Base-by-base conservation (phyloP, 2,888 invertebrate species). In the Pristionchus maxplancki region DNA sequence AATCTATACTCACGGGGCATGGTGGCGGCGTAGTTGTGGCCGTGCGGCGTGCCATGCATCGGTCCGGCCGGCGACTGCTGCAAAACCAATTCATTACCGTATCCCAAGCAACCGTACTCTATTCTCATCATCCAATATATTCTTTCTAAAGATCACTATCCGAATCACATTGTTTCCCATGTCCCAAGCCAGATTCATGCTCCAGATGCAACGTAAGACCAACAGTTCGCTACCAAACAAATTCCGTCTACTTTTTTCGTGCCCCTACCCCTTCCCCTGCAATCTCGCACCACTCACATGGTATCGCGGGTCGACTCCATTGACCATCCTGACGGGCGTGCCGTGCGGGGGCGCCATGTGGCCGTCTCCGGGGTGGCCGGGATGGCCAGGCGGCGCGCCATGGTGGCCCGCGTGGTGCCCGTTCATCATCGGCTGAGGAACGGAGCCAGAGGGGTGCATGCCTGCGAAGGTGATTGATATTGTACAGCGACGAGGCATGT, bases 251-350 rank as follows among this genome's bases (percentile, higher is more conserved):
- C 44, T 11, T 44, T 11, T 44, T 9, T 44, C 44, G 44, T 44
- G 11, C 44, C n/a, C 44, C 44, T 44, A 44, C 11, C 44, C 6
- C 11, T 11, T 6, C 44, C 11, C 8, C 44, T 11, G 44, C 11
- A 44, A 44, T 44, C 53, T 53, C 11, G 31, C 64, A 0, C 9
- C 31, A 67, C 86, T 87, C 48, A 87, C 86, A 44, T 67, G 67
- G 64, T 71, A 71, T 87, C 86, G 9, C 34, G 86, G 71, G 28
- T 87, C 86, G n/a, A 87, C 44, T 28, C 86, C 86, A 20, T 87
- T 87, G 13, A 87, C 20, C 24, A 48, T 31, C 20, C 50, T 31
- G 31, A 82, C 53, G 34, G 53, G 82, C 24, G 78, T 48, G n/a
- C 78, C 78, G 48, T 78, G 78, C 40, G 17, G 71, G 4, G 67